Conservation (phyloP, 1,140 invertebrate genomes). For the Eriosoma lanigerum region DNA sequence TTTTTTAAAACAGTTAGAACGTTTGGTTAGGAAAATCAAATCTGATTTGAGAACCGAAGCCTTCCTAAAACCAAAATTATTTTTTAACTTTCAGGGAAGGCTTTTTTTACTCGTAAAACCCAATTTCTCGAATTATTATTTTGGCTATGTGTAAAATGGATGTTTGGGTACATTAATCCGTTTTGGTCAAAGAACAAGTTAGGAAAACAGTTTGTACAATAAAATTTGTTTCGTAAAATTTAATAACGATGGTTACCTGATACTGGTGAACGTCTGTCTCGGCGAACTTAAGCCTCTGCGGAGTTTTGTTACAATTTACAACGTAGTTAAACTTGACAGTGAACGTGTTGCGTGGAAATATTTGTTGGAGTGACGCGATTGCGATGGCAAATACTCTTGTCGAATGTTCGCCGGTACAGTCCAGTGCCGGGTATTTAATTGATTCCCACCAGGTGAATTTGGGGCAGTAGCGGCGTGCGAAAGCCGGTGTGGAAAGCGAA, state of each 20-base stretch:
- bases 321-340: too few species aligned
- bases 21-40: too few species aligned
- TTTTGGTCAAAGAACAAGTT: too few species aligned
- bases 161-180: too few species aligned
- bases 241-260: too few species aligned
- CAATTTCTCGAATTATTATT: too few species aligned
- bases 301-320: too few species aligned
- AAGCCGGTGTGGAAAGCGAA: constrained; percentile 26
- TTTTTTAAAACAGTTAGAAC: too few species aligned
- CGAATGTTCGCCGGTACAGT: constrained; percentile 18
- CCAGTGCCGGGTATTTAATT: constrained; percentile 29
- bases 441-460: constrained; percentile 35
- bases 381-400: background rate
- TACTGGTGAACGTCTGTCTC: too few species aligned
- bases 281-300: background rate
- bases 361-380: background rate
- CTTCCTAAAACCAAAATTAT: constrained; percentile 29
- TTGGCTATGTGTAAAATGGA: too few species aligned
- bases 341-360: background rate
- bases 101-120: background rate
- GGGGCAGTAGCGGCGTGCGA: constrained; percentile 6
- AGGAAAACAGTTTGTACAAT: too few species aligned
- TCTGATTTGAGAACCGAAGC: background rate
- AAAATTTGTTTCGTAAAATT: too few species aligned
- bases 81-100: constrained; percentile 16